Evolutionary conservation across 2,888 invertebrate genomes (phyloP).

Genomic region (Cephus nigrinus): DNA sequence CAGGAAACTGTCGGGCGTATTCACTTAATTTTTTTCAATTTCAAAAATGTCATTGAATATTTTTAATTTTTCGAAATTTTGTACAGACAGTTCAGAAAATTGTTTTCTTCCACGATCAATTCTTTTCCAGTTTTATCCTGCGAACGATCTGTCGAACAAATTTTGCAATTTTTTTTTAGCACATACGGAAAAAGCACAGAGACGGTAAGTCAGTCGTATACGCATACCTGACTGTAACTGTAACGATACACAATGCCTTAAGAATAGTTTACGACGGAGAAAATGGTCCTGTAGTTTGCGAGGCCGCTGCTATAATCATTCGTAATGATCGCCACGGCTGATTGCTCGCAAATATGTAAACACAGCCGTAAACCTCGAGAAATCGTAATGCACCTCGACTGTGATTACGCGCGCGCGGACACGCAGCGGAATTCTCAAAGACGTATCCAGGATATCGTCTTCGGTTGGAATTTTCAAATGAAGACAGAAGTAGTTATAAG

Average conservation of each 20-base stretch:
- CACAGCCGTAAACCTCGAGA: conserved; percentile 9
- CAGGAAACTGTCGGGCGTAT: neutral
- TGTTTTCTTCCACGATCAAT: neutral
- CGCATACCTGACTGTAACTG: conserved; percentile 21
- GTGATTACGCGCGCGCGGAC: conserved; percentile 3
- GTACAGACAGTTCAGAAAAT: neutral
- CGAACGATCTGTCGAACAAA: neutral
- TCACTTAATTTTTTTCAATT: neutral
- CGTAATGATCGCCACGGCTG: conserved; percentile 29
- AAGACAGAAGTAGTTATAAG: neutral
- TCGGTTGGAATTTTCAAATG: neutral
- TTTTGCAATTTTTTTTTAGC: neutral
- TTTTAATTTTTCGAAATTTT: too few relatives aligned
- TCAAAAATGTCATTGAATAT: neutral
- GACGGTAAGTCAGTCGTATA: neutral
- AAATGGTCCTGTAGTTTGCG: conserved; percentile 19
- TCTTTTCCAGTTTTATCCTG: neutral
- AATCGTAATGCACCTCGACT: conserved; percentile 9
- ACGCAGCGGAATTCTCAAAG: neutral
- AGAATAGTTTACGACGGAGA: conserved; percentile 34
- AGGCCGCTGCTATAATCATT: conserved; percentile 19
- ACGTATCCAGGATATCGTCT: neutral
- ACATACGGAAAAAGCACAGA: neutral
- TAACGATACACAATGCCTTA: conserved; percentile 29
- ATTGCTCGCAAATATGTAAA: conserved; percentile 27